Conservation (phyloP, 2,888 invertebrate genomes). For the Trachelus troglodyta region DNA sequence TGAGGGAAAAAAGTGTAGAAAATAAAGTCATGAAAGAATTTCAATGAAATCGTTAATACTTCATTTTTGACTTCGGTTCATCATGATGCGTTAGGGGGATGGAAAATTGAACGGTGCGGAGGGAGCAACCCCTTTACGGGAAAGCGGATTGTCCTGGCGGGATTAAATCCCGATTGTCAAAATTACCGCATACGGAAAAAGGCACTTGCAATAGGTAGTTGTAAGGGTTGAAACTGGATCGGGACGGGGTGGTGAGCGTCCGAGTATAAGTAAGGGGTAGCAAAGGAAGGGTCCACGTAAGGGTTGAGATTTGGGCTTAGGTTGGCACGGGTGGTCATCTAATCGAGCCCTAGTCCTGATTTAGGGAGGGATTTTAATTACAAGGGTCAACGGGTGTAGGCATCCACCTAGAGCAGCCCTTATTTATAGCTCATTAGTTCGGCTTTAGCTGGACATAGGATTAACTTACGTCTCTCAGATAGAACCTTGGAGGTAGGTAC, state of each 20-base stretch:
- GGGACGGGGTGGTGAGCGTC: conserved; percentile 6
- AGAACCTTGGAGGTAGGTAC: conserved; percentile 5
- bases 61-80: neutral
- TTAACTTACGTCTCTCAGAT: conserved; percentile 34
- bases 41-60: neutral
- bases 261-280: conserved; percentile 20
- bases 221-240: neutral
- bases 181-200: conserved; percentile 17
- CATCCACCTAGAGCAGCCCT: conserved; percentile 31
- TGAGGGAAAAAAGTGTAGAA: neutral
- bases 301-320: conserved; percentile 40
- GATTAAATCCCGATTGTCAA: conserved; percentile 17
- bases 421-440: conserved; percentile 59
- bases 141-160: neutral
- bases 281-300: conserved; percentile 19
- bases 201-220: neutral
- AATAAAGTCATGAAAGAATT: neutral
- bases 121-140: neutral
- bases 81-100: neutral
- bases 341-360: conserved; percentile 58
- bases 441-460: conserved; percentile 45
- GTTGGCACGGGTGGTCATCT: conserved; percentile 41
- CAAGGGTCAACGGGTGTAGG: conserved; percentile 54
- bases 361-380: conserved; percentile 63
- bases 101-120: neutral